phyloP scores from a whole-genome alignment of 1,140 invertebrate species.

The Drosophila takahashii region DNA sequence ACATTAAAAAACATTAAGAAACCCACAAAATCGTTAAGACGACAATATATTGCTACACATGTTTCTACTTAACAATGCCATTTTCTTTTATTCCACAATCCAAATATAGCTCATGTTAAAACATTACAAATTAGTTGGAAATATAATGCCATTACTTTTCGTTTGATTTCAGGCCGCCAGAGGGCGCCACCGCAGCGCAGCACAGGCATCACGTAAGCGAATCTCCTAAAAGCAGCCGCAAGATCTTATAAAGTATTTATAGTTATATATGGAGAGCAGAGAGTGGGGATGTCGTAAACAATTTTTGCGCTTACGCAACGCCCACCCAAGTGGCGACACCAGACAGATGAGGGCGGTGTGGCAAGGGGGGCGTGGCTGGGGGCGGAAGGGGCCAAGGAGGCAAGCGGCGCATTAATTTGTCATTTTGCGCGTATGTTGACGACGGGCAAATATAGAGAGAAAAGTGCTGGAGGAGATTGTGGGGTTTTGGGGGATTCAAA shows the following conservation, averaged over 20 bases:
- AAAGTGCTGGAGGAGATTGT: background rate
- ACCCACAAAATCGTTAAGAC: no score
- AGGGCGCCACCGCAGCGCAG: conserved; percentile 7
- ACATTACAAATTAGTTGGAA: conserved; percentile 35
- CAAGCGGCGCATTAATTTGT: conserved; percentile 76
- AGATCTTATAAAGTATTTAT: conserved; percentile 52
- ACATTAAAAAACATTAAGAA: no score
- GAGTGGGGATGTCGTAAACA: conserved; percentile 58
- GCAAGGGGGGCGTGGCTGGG: conserved; percentile 11
- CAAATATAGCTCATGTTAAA: conserved; percentile 10
- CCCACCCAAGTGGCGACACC: conserved; percentile 56
- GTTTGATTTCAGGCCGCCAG: conserved; percentile 30
- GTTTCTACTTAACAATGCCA: background rate
- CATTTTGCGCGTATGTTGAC: conserved; percentile 71
- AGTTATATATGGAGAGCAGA: conserved; percentile 12
- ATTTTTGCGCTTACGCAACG: conserved; percentile 65
- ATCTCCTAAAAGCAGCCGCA: conserved; percentile 33
- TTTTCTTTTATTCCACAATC: background rate
- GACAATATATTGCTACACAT: background rate
- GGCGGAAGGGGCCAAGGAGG: conserved; percentile 30
- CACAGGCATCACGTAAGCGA: conserved; percentile 1
- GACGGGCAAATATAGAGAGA: conserved; percentile 33
- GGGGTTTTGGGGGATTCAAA: background rate
- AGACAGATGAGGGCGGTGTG: conserved; percentile 10
- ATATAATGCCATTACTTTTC: conserved; percentile 25